Evolutionary conservation across 1,140 invertebrate species (phyloP).

Genomic region (Drosophila dunni): DNA sequence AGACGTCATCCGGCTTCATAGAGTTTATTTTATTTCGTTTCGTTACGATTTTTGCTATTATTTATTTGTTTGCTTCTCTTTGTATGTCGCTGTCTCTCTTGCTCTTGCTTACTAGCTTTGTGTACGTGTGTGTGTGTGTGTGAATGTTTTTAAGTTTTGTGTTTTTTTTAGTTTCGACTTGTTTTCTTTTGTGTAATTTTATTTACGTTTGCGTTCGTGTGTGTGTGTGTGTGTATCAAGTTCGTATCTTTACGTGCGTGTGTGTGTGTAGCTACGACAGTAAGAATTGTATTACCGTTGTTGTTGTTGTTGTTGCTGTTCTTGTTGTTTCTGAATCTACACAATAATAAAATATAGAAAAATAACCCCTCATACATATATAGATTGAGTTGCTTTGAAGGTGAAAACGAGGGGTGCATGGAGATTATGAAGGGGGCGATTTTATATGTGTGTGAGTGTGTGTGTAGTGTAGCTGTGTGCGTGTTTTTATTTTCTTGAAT

Average conservation of each 20-base stretch:
- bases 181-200: constrained; percentile 83
- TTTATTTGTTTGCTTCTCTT: constrained; percentile 74
- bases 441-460: constrained; percentile 20
- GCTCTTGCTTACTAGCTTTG: not conserved
- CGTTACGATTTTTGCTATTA: constrained; percentile 82
- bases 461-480: constrained; percentile 44
- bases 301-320: constrained; percentile 35
- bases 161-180: constrained; percentile 74
- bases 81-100: constrained; percentile 30
- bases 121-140: constrained; percentile 47
- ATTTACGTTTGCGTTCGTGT: constrained; percentile 58
- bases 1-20: constrained; percentile 63
- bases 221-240: constrained; percentile 67
- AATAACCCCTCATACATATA: constrained; percentile 34
- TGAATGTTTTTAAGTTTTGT: constrained; percentile 64
- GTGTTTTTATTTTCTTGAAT: constrained; percentile 61
- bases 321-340: constrained; percentile 63
- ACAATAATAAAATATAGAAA: constrained; percentile 66
- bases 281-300: constrained; percentile 77
- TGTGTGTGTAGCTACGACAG: constrained; percentile 64
- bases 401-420: constrained; percentile 18
- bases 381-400: constrained; percentile 34
- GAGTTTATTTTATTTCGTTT: constrained; percentile 80
- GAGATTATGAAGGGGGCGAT: not conserved
- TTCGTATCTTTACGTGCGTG: constrained; percentile 68